Base-by-base conservation (phyloP, 2,888 invertebrate species). In the Watsonalla cultraria region DNA sequence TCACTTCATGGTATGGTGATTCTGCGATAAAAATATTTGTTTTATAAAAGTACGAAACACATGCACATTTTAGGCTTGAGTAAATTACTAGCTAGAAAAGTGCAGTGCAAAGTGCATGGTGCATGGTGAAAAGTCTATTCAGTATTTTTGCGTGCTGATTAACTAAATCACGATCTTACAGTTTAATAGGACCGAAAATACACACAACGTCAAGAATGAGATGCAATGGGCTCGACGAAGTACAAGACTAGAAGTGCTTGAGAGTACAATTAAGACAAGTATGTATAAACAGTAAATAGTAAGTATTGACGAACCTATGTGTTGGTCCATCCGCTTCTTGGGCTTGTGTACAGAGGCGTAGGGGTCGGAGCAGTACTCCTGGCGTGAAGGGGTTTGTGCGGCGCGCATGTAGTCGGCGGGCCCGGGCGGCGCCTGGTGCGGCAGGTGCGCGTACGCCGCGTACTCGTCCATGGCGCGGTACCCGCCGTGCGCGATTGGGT, bases 1-100 rank as follows among this genome's bases (percentile, higher is more conserved):
- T 97, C 76, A 97, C 97, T 88, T 98, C 98, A 84, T 96, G 96
- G 93, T 97, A 98, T 69, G 97, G 96, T 58, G 97, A 97, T 92
- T 97, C 97, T 96, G 91, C 50, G 87, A 80, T 61, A 68, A 71
- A 69, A 66, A 37, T 37, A 24, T 24, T 24, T 37, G 9, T 37
- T 37, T 37, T 5, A 37, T 37, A 24, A 24, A 2, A 2, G 24
- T 24, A 24, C 24, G 24, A 24, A 42, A 42, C 42, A 2, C 42
- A 9, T 42, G 42, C 42, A 42, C 11, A 42, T 2, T 42, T 42
- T 11, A 9, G 5, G 5, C 11, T 42, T 42, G 9, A 11, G 24
- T 24, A 24, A 24, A 24, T 24, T 4, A 24, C 24, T 24, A 24
- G 24, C 2, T 24, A 24, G 1, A 2, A 24, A 24, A 24, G 24